Base-by-base conservation (phyloP, 1,140 invertebrate species). In the Drosophila pandora region DNA sequence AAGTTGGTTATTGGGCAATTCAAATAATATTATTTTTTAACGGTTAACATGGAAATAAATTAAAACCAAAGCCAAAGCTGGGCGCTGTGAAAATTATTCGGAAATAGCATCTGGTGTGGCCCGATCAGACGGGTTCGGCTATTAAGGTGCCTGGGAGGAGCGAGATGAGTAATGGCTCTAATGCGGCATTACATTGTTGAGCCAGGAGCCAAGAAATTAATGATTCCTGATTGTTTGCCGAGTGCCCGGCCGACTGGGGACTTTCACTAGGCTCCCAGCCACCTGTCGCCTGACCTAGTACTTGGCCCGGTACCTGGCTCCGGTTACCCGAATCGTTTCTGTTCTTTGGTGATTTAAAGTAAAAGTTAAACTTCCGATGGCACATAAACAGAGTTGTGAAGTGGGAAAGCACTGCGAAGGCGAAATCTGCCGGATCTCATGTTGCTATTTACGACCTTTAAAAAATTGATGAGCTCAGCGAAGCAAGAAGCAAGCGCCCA, bases 381-480 rank as follows among this genome's bases (percentile, higher is more conserved):
- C 34, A 3, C 34, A 37, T 4, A 37, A 37, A 37, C 34, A 12
- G 12, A 37, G 41, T 8, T 13, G 2, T n/a, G 13, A 21, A 17
- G 12, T 23, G 9, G 3, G 13, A 13, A 13, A 13, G 22, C 17
- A 17, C 17, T 17, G 17, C 17, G 17, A 41, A 49, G 47, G 9
- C 49, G 39, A 64, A 32, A 68, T 68, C 47, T 60, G 32, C 32
- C 30, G 60, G 60, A 53, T 45, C 39, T 54, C 60, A 62, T 62
- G 47, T 61, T 50, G 67, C 56, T 23, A 37, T 37, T 30, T 32
- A 52, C 45, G 34, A 56, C 70, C 72, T 72, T 45, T 45, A 76
- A 71, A 55, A 71, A 68, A 64, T 30, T 76, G 76, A 83, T 83
- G 81, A 84, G 80, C 81, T 80, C 61, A 74, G 81, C 70, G 71